Conservation (phyloP, 2,797 vertebrate genomes). For the Emys orbicularis region DNA sequence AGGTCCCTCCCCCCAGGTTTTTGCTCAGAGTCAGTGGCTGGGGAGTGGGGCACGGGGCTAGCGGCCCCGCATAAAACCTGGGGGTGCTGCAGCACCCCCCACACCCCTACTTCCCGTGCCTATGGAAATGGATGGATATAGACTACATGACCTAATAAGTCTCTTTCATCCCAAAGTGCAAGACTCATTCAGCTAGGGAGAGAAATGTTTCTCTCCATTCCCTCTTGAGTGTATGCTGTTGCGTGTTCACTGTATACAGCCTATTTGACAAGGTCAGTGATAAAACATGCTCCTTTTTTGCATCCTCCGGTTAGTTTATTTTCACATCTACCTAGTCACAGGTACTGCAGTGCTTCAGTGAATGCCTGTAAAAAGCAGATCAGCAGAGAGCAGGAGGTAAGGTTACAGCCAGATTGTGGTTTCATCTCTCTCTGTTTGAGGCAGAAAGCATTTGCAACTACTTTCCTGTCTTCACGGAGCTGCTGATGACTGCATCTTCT, state of each 20-base stretch:
- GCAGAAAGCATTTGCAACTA: slow-evolving; percentile 67
- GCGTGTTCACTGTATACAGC: not conserved
- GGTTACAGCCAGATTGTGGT: slow-evolving; percentile 52
- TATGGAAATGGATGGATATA: not conserved
- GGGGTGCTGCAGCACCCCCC: too few species aligned
- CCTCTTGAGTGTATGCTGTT: not conserved
- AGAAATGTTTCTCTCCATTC: not conserved
- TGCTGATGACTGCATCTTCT: slow-evolving; percentile 82
- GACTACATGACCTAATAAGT: accelerated
- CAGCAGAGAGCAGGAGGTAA: slow-evolving; percentile 50
- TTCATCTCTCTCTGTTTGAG: slow-evolving; percentile 58
- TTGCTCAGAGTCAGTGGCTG: too few species aligned
- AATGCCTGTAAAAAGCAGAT: slow-evolving; percentile 44
- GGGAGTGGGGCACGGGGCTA: too few species aligned
- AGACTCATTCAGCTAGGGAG: not conserved
- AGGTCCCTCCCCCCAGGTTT: too few species aligned
- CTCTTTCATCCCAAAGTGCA: not conserved
- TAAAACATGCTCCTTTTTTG: slow-evolving; percentile 1
- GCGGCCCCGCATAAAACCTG: too few species aligned
- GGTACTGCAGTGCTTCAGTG: not conserved
- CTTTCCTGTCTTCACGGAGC: slow-evolving; percentile 85
- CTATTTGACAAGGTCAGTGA: not conserved
- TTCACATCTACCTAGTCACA: slow-evolving; percentile 2
- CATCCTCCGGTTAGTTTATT: not conserved
- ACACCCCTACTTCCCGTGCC: too few species aligned